Evolutionary conservation across 2,113 vertebrate genomes (phyloP).

Genomic region (Zapornia atra): DNA sequence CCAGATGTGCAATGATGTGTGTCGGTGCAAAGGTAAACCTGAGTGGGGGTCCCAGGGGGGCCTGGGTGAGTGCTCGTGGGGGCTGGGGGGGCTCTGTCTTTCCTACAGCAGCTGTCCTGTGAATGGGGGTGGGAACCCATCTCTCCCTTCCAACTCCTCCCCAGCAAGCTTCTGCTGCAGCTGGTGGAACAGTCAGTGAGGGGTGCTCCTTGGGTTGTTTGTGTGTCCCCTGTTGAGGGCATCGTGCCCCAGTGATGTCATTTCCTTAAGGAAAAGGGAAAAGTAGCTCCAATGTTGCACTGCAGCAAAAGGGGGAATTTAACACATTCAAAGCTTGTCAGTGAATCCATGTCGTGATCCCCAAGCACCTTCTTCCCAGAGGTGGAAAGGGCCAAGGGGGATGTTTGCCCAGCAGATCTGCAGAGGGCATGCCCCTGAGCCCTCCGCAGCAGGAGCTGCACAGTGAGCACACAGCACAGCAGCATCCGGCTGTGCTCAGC

Average conservation of each 20-base stretch:
- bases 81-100: accelerated
- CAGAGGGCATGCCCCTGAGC: neutral
- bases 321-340: neutral
- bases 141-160: accelerated
- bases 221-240: neutral
- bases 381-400: neutral
- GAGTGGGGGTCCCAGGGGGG: neutral
- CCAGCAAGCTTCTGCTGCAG: neutral
- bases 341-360: neutral
- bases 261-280: neutral
- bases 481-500: neutral
- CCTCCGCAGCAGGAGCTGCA: accelerated
- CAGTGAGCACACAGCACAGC: accelerated
- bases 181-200: neutral
- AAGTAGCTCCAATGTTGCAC: too few species aligned
- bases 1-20: accelerated
- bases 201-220: neutral
- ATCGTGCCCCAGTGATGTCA: accelerated
- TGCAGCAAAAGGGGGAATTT: neutral
- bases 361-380: neutral
- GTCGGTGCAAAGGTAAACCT: neutral
- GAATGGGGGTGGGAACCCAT: neutral
- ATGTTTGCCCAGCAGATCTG: neutral
- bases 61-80: neutral
- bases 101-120: neutral